Base-by-base conservation (phyloP, 2,113 vertebrate genomes). In the Lota lota region DNA sequence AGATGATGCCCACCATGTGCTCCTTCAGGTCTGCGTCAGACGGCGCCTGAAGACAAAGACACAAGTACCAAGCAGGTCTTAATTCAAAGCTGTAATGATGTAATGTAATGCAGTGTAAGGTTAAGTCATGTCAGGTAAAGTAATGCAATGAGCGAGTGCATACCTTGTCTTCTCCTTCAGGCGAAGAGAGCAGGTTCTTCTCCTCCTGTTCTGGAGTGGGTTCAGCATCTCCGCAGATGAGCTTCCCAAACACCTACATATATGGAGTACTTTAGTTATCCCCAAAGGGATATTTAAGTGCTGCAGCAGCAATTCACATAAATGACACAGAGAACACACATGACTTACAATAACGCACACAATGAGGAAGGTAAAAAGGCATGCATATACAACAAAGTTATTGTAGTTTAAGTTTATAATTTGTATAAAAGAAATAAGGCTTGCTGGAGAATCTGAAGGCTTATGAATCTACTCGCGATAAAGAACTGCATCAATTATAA, bases 91-190 rank as follows among this genome's bases (percentile, higher is more conserved):
- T 11, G 10, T 47, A 12, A 47, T 47, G 8, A 47, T 47, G 8
- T 17, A 21, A 1, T 40, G 60, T 12, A 2, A 53, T 0, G 65
- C 1, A 22, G 8, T 53, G 61, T 14, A 61, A 69, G 20, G 5
- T 22, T 24, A 18, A 1, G 57, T 33, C 63, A 3, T 57, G 10
- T 1, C 0, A 24, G n/a, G 68, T 22, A 58, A 66, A 36, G 24
- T 19, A 21, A 59, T 22, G 12, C 56, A 40, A 21, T 56, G 50
- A 22, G 65, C 0, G 7, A 16, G 19, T 16, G 3, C 74, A 88
- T 90, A 99, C 97, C 96, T 99, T 99, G 93, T 99, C 97, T 87
- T 99, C 97, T 92, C 97, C 97, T 88, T 99, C 97, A 28, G 97
- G 97, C 61, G 97, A 99, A 57, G 97, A 99, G 28, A 99, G 82